Evolutionary conservation across 23 tunicate species (phyloP).

Genomic region (Halocynthia aurantium): DNA sequence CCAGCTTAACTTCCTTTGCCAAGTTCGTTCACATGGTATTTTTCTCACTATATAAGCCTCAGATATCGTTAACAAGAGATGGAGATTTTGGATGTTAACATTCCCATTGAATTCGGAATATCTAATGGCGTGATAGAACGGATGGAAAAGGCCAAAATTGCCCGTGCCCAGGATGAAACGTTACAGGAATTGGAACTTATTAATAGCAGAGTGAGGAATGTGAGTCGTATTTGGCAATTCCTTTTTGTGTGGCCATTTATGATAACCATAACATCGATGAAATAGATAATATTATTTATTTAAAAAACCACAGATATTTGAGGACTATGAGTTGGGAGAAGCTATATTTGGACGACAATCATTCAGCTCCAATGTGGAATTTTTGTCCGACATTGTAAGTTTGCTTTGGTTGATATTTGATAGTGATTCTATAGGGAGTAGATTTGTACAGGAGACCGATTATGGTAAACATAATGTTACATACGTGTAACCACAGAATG

Average conservation of each 20-base stretch:
- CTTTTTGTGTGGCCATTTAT: not conserved
- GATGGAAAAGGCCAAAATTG: slow-evolving; percentile 8
- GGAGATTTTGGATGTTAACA: slow-evolving; percentile 20
- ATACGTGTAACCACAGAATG: no score
- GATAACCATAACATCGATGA: not conserved
- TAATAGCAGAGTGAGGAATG: slow-evolving; percentile 35
- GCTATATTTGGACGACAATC: not conserved
- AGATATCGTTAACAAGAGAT: not conserved
- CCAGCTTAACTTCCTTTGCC: no score
- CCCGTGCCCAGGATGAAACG: slow-evolving; percentile 45
- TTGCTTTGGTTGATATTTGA: not conserved
- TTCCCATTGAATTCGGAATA: slow-evolving; percentile 6
- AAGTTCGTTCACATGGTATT: no score
- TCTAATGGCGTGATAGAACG: slow-evolving; percentile 16
- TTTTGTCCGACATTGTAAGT: slow-evolving; percentile 49
- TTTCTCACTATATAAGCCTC: no score
- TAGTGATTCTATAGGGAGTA: no score
- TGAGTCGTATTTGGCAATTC: not conserved
- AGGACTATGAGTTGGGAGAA: slow-evolving; percentile 41
- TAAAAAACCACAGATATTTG: slow-evolving; percentile 14
- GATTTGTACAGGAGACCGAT: no score
- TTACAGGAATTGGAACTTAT: slow-evolving; percentile 49
- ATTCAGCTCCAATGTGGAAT: slow-evolving; percentile 21
- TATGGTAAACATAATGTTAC: no score
- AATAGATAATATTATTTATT: not conserved